Evolutionary conservation across 2,113 vertebrate genomes (phyloP).

Genomic region (Spheniscus mendiculus): DNA sequence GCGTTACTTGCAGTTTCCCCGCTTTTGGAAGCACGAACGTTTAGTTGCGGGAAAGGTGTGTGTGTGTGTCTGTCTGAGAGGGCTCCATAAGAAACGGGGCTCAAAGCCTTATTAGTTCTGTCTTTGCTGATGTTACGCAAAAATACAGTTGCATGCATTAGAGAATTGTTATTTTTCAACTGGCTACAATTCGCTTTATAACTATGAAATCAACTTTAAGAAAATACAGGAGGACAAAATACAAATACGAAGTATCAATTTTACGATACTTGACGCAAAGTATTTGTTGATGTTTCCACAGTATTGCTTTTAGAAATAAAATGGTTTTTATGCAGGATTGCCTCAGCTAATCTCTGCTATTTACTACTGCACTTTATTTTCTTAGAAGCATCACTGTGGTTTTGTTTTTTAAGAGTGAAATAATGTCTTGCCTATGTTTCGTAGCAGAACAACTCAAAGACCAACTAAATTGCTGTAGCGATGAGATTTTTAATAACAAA

Average conservation of each 20-base stretch:
- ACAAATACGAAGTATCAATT: neutral
- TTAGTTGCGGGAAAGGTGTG: neutral
- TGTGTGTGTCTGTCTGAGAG: fast-evolving
- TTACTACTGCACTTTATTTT: neutral
- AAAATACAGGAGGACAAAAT: neutral
- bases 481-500: neutral
- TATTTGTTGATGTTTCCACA: neutral
- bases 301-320: neutral
- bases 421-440: fast-evolving
- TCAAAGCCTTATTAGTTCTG: neutral
- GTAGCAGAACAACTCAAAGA: too few species aligned
- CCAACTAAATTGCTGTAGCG: neutral
- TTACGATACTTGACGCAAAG: fast-evolving
- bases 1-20: neutral
- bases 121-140: fast-evolving
- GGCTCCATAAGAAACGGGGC: fast-evolving
- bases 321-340: fast-evolving
- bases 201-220: neutral
- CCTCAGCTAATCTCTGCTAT: neutral
- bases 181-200: fast-evolving
- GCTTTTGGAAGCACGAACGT: neutral
- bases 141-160: fast-evolving
- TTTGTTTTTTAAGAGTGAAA: neutral
- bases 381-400: neutral
- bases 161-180: neutral